Conservation (phyloP, 2,797 vertebrate species). For the Neopelma chrysocephalum region DNA sequence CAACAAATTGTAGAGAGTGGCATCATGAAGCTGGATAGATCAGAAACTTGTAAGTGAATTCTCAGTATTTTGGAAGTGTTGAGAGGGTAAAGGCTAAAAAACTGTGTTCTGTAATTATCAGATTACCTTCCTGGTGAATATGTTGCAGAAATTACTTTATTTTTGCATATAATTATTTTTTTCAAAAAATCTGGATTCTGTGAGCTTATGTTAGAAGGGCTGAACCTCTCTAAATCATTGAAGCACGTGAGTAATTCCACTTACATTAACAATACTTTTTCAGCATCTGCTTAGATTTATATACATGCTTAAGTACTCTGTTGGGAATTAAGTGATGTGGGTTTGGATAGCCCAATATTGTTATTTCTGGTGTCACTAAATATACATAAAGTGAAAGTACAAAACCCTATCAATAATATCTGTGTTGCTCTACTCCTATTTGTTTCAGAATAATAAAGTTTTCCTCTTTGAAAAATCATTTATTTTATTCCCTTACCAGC, state of each 20-base stretch:
- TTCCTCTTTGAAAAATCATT: neutral
- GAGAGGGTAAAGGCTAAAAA: neutral
- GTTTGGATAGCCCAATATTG: neutral
- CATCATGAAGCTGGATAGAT: neutral
- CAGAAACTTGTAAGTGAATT: neutral
- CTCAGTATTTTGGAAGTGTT: neutral
- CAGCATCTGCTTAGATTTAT: neutral
- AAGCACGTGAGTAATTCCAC: neutral
- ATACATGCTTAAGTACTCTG: neutral
- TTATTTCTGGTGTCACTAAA: neutral
- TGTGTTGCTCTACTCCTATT: neutral
- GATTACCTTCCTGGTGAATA: neutral
- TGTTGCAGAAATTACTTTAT: neutral
- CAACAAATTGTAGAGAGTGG: neutral
- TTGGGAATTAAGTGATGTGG: neutral
- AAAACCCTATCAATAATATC: constrained; percentile 23
- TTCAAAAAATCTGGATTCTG: neutral
- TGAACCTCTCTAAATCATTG: neutral
- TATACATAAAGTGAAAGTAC: neutral
- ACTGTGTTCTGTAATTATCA: neutral
- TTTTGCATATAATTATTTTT: neutral
- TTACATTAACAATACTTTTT: neutral
- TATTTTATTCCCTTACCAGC: neutral
- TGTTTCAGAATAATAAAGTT: constrained; percentile 41
- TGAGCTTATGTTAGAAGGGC: neutral